Conservation (phyloP, 2,888 invertebrate species). For the Iselma pallidipennis region DNA sequence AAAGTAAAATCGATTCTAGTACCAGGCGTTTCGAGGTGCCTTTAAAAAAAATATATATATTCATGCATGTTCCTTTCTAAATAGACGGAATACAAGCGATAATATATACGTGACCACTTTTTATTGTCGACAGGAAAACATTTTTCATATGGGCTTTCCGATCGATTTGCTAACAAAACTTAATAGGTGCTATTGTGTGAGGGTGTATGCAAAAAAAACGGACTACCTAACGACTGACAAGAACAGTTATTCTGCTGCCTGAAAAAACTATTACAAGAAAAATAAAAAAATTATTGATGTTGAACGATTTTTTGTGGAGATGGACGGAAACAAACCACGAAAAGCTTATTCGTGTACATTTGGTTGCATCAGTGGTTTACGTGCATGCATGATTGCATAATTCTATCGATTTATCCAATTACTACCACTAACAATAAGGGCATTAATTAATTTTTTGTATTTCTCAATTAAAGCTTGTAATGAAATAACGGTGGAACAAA, state of each 20-base stretch:
- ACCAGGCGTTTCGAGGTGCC: constrained; percentile 27
- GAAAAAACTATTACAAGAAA: neutral
- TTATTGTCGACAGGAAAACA: neutral
- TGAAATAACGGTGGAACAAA: neutral
- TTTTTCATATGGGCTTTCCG: neutral
- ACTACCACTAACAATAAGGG: no score
- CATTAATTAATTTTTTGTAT: no score
- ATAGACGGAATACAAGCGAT: neutral
- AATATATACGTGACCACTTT: neutral
- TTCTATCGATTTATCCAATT: neutral
- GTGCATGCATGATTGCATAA: neutral
- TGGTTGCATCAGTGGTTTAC: no score
- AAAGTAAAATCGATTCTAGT: constrained; percentile 27
- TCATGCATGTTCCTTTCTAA: neutral
- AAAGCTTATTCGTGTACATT: neutral
- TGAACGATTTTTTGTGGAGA: neutral
- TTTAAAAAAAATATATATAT: constrained; percentile 3
- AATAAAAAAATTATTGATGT: neutral
- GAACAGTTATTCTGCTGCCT: neutral
- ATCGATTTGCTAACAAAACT: neutral
- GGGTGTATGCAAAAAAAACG: neutral
- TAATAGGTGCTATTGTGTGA: neutral
- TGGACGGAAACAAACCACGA: neutral
- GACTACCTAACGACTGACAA: neutral
- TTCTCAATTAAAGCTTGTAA: no score